These are phyloP conservation scores for Bombus superbus DNA, from an alignment of 1,140 invertebrate species.

Conservation along the genomic window DNA sequence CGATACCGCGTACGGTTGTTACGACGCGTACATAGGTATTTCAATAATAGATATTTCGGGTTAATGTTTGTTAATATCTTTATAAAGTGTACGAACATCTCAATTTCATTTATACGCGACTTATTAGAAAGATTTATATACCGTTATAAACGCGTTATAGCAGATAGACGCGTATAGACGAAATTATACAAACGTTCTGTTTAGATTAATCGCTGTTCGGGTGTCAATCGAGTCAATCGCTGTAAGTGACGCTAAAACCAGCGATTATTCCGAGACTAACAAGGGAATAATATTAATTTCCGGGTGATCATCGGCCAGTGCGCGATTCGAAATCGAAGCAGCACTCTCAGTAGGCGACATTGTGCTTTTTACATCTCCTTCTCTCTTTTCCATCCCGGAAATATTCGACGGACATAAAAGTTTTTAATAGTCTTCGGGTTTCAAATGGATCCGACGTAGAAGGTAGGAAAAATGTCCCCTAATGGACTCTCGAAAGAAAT, in stretches of 20 bases:
- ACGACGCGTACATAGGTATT: no score
- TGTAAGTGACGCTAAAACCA: background rate
- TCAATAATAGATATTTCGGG: no score
- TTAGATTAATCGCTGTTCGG: no score
- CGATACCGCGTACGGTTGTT: background rate
- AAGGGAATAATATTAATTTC: slow-evolving; percentile 2
- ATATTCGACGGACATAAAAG: slow-evolving; percentile 21
- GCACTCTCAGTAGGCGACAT: background rate
- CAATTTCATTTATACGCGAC: no score
- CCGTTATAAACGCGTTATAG: no score
- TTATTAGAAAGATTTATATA: no score
- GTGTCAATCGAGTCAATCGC: no score
- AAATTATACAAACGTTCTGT: no score
- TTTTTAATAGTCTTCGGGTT: slow-evolving; percentile 40
- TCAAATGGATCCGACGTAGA: slow-evolving; percentile 12
- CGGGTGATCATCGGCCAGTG: background rate
- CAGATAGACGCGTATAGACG: no score
- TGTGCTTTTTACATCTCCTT: background rate
- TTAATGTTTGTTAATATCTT: no score
- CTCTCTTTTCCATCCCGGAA: background rate
- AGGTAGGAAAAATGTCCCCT: slow-evolving; percentile 34
- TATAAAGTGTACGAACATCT: no score
- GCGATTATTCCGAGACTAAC: background rate
- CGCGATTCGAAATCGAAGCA: slow-evolving; percentile 1
- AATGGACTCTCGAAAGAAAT: slow-evolving; percentile 61